Base-by-base conservation (phyloP, 2,113 vertebrate species). In the Mystacornis crossleyi region DNA sequence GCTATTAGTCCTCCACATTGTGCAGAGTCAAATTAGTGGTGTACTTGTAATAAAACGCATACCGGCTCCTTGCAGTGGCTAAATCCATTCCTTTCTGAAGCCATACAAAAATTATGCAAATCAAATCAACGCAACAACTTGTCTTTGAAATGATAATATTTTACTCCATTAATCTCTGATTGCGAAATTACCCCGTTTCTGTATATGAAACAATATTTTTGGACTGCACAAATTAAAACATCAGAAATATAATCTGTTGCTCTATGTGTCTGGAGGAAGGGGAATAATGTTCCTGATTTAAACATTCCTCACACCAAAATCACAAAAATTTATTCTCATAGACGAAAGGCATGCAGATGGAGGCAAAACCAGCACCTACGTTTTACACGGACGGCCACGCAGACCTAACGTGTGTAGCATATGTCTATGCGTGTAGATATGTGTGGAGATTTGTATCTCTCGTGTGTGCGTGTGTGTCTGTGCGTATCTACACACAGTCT, bases 131-230 rank as follows among this genome's bases (percentile, higher is more conserved):
- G 53, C 90, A 88, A 95, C 75, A 93, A 94, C 55, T 93, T 86
- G 90, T 83, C 93, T 98, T 91, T 96, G 97, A 97, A 97, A 97
- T 93, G 79, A 93, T 95, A 96, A 96, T 96, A 74, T 71, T 89
- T 81, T 42, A 82, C 60, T 87, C 90, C 75, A 81, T 91, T 94
- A 90, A 87, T 88, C 82, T 93, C 70, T 62, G 73, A 77, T 84
- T 95, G 90, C 31, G 62, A 97, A 97, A 96, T 78, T 92, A 97
- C 81, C 72, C 40, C 31, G 36, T 64, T 84, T 81, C 81, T 90
- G 54, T 79, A 33, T 79, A 80, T 31, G 87, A 90, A 93, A 55
- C 73, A 85, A 45, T 66, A 71, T 89, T 88, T 93, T 75, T 83
- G 75, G 84, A 82, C 90, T 50, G 62, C 81, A 88, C 58, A 85